Conservation (phyloP, 2,113 vertebrate species). For the Podiceps cristatus region DNA sequence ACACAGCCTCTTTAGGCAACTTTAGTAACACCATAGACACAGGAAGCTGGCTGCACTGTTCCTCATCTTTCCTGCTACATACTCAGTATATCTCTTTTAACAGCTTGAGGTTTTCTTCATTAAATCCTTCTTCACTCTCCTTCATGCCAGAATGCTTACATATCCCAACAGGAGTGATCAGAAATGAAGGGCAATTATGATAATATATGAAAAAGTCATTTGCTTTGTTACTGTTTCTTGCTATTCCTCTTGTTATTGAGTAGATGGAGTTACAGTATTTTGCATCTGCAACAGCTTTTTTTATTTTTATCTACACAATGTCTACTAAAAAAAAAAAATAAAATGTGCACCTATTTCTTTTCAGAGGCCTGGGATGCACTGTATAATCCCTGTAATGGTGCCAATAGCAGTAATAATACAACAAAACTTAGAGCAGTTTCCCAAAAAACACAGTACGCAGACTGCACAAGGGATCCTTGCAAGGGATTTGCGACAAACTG, state of each 20-base stretch:
- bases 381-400: background rate
- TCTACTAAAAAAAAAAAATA: background rate
- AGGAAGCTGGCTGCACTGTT: background rate
- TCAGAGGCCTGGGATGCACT: background rate
- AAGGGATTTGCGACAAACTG: background rate
- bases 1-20: background rate
- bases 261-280: background rate
- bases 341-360: background rate
- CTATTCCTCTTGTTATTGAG: background rate
- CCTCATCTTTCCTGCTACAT: background rate
- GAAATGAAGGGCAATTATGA: background rate
- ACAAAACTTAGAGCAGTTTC: background rate
- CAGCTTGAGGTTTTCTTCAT: slow-evolving; percentile 9
- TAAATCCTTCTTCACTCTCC: background rate
- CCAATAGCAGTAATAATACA: background rate
- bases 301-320: background rate
- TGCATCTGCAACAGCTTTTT: background rate
- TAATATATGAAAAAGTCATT: background rate
- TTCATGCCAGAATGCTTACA: background rate
- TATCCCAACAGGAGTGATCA: background rate
- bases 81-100: background rate
- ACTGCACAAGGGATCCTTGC: background rate
- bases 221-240: background rate
- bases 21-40: background rate
- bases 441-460: background rate